phyloP scores from a whole-genome alignment of 1,140 invertebrate genomes.

The Drosophila littoralis region DNA sequence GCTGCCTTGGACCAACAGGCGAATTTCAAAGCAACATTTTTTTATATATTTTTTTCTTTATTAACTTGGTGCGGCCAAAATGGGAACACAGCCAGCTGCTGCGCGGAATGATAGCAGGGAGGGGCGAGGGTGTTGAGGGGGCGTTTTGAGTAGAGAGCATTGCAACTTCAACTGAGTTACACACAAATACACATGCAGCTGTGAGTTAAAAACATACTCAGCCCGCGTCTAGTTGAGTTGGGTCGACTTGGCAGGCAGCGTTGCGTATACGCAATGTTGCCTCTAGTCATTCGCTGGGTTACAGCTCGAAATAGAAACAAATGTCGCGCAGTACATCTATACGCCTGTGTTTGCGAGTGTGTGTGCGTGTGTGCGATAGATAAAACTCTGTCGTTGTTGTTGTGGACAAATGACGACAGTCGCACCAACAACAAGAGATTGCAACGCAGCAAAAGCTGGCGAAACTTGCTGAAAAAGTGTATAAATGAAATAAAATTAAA shows the following conservation, averaged over 20 bases:
- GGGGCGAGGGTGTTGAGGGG: background rate
- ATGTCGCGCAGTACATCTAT: slow-evolving; percentile 39
- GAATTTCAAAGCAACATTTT: slow-evolving; percentile 12
- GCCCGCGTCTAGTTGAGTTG: slow-evolving; percentile 12
- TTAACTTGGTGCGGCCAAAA: slow-evolving; percentile 18
- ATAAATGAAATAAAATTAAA: slow-evolving; percentile 74
- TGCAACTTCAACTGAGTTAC: slow-evolving; percentile 45
- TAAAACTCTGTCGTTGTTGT: slow-evolving; percentile 50
- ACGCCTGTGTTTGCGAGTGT: background rate
- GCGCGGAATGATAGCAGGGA: background rate
- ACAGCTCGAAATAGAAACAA: slow-evolving; percentile 64
- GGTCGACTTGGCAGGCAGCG: background rate
- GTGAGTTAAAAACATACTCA: slow-evolving; percentile 56
- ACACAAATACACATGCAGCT: slow-evolving; percentile 35
- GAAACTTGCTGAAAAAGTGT: slow-evolving; percentile 49
- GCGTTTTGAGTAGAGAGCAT: slow-evolving; percentile 7
- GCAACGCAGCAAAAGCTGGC: slow-evolving; percentile 23
- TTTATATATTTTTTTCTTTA: slow-evolving; percentile 1
- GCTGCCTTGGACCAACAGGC: background rate
- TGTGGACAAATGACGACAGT: slow-evolving; percentile 45
- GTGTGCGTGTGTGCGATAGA: slow-evolving; percentile 29
- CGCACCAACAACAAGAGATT: slow-evolving; percentile 15
- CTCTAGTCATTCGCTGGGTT: slow-evolving; percentile 29
- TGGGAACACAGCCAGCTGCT: slow-evolving; percentile 8
- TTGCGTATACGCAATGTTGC: slow-evolving; percentile 43